Evolutionary conservation across 2,888 invertebrate genomes (phyloP).

Genomic region (Tanaodytes sp.): DNA sequence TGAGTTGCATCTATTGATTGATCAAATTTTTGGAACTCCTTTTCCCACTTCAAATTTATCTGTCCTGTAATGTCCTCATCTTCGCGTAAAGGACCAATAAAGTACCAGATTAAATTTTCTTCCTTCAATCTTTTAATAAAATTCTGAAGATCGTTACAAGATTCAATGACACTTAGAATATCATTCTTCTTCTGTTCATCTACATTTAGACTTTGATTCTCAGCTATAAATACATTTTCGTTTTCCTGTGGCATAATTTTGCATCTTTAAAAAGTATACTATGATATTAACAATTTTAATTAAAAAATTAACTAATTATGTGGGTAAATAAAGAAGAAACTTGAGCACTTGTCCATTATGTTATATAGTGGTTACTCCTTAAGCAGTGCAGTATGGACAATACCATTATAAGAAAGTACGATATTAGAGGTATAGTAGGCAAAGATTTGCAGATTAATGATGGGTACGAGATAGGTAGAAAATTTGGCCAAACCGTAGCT

Average conservation of each 20-base stretch:
- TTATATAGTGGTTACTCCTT: slow-evolving; percentile 33
- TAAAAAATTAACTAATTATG: slow-evolving; percentile 13
- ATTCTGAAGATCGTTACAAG: slow-evolving; percentile 7
- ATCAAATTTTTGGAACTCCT: slow-evolving; percentile 15
- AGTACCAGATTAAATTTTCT: slow-evolving; percentile 10
- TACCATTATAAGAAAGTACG: slow-evolving; percentile 36
- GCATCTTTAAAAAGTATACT: slow-evolving; percentile 17
- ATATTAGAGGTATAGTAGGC: slow-evolving; percentile 36
- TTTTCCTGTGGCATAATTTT: slow-evolving; percentile 22
- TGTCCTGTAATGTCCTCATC: slow-evolving; percentile 15
- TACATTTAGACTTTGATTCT: slow-evolving; percentile 22
- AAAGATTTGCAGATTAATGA: slow-evolving; percentile 35
- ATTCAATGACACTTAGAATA: slow-evolving; percentile 9
- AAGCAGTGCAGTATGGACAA: slow-evolving; percentile 36
- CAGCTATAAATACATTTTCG: slow-evolving; percentile 24
- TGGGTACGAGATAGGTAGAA: slow-evolving; percentile 35
- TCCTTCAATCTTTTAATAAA: slow-evolving; percentile 4
- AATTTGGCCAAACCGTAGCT: slow-evolving; percentile 35
- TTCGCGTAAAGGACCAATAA: slow-evolving; percentile 7
- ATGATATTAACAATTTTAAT: slow-evolving; percentile 17
- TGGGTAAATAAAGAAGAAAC: slow-evolving; percentile 23
- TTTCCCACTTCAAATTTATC: slow-evolving; percentile 14
- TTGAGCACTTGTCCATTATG: slow-evolving; percentile 29
- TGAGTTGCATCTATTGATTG: slow-evolving; percentile 6
- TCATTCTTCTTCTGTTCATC: slow-evolving; percentile 23